These are phyloP conservation scores for Tyrannus savana DNA, from an alignment of 2,113 vertebrate species.

Conservation along the genomic window DNA sequence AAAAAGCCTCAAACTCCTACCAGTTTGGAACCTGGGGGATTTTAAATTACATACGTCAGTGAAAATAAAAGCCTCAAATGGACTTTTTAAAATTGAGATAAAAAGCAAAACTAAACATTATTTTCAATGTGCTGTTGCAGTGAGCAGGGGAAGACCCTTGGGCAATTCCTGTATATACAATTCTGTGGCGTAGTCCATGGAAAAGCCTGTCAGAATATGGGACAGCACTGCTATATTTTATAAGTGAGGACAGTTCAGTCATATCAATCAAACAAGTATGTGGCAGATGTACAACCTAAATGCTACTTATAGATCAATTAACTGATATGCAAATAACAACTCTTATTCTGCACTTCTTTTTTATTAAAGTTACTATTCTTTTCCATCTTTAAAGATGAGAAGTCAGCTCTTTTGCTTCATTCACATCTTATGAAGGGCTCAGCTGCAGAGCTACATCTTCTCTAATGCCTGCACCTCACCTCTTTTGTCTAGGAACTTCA, in stretches of 20 bases:
- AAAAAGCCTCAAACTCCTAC: not conserved
- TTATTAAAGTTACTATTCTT: not conserved
- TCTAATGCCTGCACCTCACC: not conserved
- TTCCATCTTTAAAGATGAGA: not conserved
- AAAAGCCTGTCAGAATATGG: not conserved
- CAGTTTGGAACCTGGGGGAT: not conserved
- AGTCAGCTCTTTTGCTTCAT: not conserved
- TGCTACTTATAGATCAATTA: not conserved
- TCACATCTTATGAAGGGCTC: not conserved
- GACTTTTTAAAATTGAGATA: not conserved
- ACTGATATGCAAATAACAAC: not conserved
- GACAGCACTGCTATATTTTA: not conserved
- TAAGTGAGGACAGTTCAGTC: not conserved
- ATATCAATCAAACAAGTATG: not conserved
- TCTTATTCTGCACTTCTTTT: not conserved
- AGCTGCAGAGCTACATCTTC: not conserved
- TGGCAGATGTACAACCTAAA: not conserved
- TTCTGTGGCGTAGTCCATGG: rapidly evolving
- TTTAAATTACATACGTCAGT: not conserved
- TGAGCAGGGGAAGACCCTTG: not conserved
- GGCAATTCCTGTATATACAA: not conserved
- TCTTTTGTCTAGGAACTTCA: not conserved
- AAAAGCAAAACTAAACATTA: not conserved
- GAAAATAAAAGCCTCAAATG: not conserved
- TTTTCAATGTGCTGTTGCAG: not conserved